These are phyloP conservation scores for Cherax quadricarinatus DNA, from an alignment of 1,140 invertebrate genomes.

Conservation along the genomic window DNA sequence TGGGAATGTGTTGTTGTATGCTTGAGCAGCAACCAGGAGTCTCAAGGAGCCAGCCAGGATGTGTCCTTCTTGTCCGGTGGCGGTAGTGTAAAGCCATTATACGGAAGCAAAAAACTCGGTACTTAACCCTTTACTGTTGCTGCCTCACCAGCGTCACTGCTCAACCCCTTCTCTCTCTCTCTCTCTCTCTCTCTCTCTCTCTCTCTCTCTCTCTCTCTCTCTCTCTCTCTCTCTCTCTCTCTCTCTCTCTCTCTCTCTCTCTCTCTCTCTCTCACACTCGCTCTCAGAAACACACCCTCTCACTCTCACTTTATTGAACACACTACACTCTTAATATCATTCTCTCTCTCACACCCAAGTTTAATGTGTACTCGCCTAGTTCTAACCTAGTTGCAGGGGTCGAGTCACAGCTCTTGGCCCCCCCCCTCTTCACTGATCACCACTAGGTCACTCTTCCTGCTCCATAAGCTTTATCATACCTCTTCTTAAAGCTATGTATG, in stretches of 20 bases:
- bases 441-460: too few relatives aligned
- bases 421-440: too few relatives aligned
- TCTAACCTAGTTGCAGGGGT: too few relatives aligned
- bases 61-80: background rate
- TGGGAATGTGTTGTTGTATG: background rate
- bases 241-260: too few relatives aligned
- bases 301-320: background rate
- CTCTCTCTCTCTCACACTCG: background rate
- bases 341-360: too few relatives aligned
- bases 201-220: too few relatives aligned
- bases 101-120: background rate
- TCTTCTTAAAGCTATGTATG: too few relatives aligned
- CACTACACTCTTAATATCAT: too few relatives aligned
- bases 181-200: background rate
- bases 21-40: background rate
- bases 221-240: too few relatives aligned
- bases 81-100: constrained; percentile 9
- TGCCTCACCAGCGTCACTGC: background rate
- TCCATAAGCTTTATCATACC: too few relatives aligned
- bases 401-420: too few relatives aligned
- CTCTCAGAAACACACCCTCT: background rate
- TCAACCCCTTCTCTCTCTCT: background rate
- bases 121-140: background rate
- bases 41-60: background rate
- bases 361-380: too few relatives aligned